Percentiles rank a stretch among this genome's conserved stretches.
These are phyloP conservation scores for Dinoponera quadriceps DNA, from an alignment of 1,140 invertebrate genomes.

Conservation along the genomic window DNA sequence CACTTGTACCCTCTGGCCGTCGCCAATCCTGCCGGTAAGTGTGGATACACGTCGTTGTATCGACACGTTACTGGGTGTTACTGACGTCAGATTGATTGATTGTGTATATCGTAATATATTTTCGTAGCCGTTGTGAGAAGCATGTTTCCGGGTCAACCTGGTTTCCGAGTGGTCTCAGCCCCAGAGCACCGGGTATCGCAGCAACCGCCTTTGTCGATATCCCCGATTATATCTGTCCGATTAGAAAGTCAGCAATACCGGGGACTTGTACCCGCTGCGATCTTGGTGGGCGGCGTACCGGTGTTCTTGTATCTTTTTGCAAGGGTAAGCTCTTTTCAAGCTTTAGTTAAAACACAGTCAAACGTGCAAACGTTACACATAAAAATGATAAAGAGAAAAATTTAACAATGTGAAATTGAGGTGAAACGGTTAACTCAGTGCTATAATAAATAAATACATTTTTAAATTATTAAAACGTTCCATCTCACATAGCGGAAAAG, in stretches of 20 bases:
- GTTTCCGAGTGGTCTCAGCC: constrained; percentile 83
- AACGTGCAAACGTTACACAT: not conserved
- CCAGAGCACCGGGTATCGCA: constrained; percentile 84
- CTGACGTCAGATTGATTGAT: not conserved
- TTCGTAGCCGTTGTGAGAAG: constrained; percentile 80
- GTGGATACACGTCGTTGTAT: constrained; percentile 3
- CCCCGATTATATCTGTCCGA: constrained; percentile 79
- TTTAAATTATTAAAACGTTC: too few species aligned
- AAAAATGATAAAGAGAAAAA: not conserved
- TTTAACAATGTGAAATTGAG: too few species aligned
- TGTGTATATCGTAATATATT: constrained; percentile 16
- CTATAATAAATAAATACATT: too few species aligned
- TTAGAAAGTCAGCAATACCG: constrained; percentile 84
- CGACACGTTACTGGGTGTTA: constrained; percentile 3
- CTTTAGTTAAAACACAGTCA: too few species aligned
- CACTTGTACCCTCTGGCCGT: constrained; percentile 88
- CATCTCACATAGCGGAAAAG: too few species aligned
- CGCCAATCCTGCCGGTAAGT: constrained; percentile 85
- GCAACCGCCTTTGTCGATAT: constrained; percentile 83
- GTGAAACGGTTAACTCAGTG: too few species aligned
- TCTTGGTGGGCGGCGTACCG: constrained; percentile 87
- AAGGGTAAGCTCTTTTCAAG: constrained; percentile 80
- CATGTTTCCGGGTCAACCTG: constrained; percentile 84
- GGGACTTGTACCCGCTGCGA: constrained; percentile 86
- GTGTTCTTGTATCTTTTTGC: constrained; percentile 88